A percentile compares a stretch with the other conserved stretches of the same genome.
Conservation (phyloP, 2,888 invertebrate species). For the Philereme vetulata region DNA sequence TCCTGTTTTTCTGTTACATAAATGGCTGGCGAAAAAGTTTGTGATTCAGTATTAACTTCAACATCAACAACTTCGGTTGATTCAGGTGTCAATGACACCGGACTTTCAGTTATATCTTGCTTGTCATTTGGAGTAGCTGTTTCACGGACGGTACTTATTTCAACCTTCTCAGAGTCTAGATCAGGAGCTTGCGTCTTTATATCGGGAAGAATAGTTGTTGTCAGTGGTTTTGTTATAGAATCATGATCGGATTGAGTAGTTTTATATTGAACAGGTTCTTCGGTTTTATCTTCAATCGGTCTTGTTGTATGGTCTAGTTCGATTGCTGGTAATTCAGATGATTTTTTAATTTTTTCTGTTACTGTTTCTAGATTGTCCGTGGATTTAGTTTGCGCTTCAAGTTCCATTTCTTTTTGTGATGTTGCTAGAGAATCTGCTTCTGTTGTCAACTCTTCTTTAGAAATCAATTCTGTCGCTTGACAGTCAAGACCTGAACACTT, state of each 20-base stretch:
- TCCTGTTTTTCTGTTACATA: constrained; percentile 14
- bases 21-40: constrained; percentile 5
- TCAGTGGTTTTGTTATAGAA: constrained; percentile 13
- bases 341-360: constrained; percentile 33
- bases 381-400: constrained; percentile 18
- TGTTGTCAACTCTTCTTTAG: constrained; percentile 22
- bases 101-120: constrained; percentile 4
- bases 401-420: constrained; percentile 18
- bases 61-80: constrained; percentile 11
- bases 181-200: constrained; percentile 2
- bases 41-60: constrained; percentile 27
- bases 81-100: not conserved
- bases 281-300: constrained; percentile 12
- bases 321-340: constrained; percentile 29
- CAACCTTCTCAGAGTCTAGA: constrained; percentile 13
- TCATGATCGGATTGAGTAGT: constrained; percentile 2
- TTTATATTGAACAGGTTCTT: constrained; percentile 6
- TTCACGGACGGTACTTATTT: constrained; percentile 12
- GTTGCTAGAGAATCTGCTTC: constrained; percentile 4
- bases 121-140: constrained; percentile 6
- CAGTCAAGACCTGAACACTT: constrained; percentile 54
- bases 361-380: constrained; percentile 3
- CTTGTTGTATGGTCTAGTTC: not conserved
- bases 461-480: constrained; percentile 11
- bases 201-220: constrained; percentile 2